phyloP scores from a whole-genome alignment of 2,888 invertebrate genomes.

The Philaethria dido region DNA sequence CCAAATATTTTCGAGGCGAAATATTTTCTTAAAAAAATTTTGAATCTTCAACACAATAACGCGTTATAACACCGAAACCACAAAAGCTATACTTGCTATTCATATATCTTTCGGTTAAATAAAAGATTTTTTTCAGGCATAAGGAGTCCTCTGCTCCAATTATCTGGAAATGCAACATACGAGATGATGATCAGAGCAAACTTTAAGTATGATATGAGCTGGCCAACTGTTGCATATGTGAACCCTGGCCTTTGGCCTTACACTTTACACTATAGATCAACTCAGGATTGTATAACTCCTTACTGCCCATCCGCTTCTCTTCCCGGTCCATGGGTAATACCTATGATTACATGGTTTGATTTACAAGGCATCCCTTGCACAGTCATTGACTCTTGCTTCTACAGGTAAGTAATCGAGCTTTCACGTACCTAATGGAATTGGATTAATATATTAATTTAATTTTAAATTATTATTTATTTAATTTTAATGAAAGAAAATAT shows the following conservation, averaged over 20 bases:
- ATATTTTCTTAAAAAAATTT: not conserved
- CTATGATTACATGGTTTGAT: conserved; percentile 84
- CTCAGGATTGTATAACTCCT: conserved; percentile 81
- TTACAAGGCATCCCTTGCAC: conserved; percentile 78
- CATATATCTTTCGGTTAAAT: not conserved
- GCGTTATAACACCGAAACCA: not conserved
- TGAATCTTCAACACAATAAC: not conserved
- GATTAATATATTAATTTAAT: no score
- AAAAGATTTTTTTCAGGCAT: conserved; percentile 57
- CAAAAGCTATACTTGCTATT: no score
- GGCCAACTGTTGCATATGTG: conserved; percentile 76
- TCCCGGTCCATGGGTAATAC: conserved; percentile 86
- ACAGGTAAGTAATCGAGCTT: conserved; percentile 63
- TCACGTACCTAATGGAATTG: no score
- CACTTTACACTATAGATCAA: conserved; percentile 84
- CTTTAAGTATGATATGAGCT: conserved; percentile 85
- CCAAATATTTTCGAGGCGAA: no score
- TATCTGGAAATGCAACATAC: conserved; percentile 83
- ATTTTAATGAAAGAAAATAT: no score
- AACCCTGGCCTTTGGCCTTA: conserved; percentile 86
- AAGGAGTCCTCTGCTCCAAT: conserved; percentile 83
- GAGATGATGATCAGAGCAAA: conserved; percentile 77
- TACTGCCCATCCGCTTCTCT: conserved; percentile 83
- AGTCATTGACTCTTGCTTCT: conserved; percentile 81
- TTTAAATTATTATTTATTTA: no score